phyloP scores from a whole-genome alignment of 2,888 invertebrate species.

The Theristus sp. region DNA sequence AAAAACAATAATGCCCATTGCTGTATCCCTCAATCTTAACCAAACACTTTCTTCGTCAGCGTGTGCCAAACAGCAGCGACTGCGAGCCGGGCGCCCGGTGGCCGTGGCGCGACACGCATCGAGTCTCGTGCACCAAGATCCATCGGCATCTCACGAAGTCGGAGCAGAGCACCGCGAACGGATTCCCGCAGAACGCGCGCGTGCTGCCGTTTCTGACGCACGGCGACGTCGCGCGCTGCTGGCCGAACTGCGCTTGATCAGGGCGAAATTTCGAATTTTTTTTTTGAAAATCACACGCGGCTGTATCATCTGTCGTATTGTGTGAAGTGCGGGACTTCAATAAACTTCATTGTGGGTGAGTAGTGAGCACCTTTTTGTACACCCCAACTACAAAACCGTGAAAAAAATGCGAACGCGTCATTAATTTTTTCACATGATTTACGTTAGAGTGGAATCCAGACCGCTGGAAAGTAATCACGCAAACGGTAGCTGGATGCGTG shows the following conservation, averaged over 20 bases:
- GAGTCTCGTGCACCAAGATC: background rate
- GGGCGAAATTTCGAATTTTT: no score
- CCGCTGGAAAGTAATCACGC: no score
- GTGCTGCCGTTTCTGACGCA: slow-evolving; percentile 9
- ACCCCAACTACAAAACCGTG: no score
- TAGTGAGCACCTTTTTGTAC: no score
- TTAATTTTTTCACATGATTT: no score
- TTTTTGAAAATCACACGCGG: no score
- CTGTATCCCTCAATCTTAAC: background rate
- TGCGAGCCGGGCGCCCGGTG: background rate
- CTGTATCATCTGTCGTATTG: no score
- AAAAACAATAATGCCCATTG: background rate
- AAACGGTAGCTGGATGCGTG: no score
- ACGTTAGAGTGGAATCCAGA: no score
- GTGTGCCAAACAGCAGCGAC: background rate
- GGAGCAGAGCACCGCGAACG: background rate
- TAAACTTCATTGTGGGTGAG: no score
- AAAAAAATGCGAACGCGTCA: no score
- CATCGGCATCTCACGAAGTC: background rate
- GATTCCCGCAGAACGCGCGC: slow-evolving; percentile 4
- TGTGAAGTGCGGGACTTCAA: no score
- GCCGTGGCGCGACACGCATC: background rate
- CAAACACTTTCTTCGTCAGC: background rate
- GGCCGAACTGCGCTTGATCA: slow-evolving; percentile 10
- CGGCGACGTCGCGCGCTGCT: slow-evolving; percentile 11